Evolutionary conservation across 2,113 vertebrate genomes (phyloP).

Genomic region (Empidonax alnorum): DNA sequence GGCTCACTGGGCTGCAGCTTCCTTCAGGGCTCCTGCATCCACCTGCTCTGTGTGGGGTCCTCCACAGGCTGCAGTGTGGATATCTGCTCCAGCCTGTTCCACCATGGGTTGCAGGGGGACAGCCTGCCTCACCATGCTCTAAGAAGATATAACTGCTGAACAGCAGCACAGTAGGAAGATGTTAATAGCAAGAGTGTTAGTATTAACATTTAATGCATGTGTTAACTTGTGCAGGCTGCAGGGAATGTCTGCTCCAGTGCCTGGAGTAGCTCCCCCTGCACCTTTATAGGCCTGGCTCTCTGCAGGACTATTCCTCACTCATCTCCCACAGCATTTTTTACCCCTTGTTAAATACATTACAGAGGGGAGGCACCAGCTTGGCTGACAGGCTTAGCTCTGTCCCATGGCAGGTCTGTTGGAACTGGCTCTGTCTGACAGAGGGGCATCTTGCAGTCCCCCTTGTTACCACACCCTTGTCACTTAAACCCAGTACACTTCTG

Average conservation of each 20-base stretch:
- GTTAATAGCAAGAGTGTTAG: background rate
- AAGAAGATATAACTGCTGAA: background rate
- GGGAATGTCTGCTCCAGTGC: background rate
- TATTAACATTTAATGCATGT: background rate
- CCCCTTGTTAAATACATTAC: background rate
- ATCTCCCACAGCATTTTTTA: background rate
- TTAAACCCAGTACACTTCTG: background rate
- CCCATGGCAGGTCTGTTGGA: rapidly evolving
- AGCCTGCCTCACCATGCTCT: background rate
- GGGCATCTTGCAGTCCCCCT: background rate
- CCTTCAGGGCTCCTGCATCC: background rate
- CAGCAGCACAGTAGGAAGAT: background rate
- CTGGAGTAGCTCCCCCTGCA: background rate
- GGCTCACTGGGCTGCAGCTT: background rate
- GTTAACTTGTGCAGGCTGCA: background rate
- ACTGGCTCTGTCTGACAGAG: background rate
- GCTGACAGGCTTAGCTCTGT: background rate
- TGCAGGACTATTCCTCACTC: background rate
- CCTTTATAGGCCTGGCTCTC: too few species aligned
- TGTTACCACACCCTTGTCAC: background rate
- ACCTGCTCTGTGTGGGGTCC: background rate
- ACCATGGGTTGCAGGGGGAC: rapidly evolving
- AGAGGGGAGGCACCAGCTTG: background rate
- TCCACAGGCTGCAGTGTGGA: rapidly evolving
- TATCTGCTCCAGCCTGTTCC: rapidly evolving